phyloP scores from a whole-genome alignment of 2,113 vertebrate species.

The Onychorhynchus coronatus region DNA sequence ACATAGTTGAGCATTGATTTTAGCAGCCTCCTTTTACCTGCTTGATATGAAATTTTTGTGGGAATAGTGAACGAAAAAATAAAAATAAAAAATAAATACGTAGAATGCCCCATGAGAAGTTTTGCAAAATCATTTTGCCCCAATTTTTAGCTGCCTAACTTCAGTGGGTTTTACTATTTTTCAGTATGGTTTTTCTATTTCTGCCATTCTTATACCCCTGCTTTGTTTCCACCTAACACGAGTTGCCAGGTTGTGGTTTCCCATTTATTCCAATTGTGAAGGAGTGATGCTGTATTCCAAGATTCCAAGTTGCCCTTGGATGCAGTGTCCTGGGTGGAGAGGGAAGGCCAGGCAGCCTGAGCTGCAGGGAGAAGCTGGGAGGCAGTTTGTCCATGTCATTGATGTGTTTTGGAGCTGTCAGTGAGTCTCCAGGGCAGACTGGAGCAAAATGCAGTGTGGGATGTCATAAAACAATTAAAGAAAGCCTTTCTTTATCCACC shows the following conservation, averaged over 20 bases:
- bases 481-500: neutral
- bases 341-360: neutral
- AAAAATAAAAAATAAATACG: neutral
- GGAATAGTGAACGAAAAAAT: neutral
- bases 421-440: neutral
- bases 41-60: neutral
- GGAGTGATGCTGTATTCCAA: neutral
- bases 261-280: neutral
- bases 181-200: neutral
- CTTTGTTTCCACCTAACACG: neutral
- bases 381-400: accelerated
- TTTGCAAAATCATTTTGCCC: neutral
- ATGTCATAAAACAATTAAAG: neutral
- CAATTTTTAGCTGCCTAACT: neutral
- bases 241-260: neutral
- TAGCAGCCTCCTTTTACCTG: neutral
- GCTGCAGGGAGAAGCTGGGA: neutral
- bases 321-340: neutral
- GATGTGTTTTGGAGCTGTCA: neutral
- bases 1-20: neutral
- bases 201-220: neutral
- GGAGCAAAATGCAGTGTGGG: neutral
- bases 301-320: neutral
- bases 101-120: neutral
- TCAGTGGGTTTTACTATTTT: neutral